Percentiles rank a stretch among this genome's conserved stretches.
Evolutionary conservation across 2,113 vertebrate species (phyloP).

Genomic region (Rhadina sibilatrix): DNA sequence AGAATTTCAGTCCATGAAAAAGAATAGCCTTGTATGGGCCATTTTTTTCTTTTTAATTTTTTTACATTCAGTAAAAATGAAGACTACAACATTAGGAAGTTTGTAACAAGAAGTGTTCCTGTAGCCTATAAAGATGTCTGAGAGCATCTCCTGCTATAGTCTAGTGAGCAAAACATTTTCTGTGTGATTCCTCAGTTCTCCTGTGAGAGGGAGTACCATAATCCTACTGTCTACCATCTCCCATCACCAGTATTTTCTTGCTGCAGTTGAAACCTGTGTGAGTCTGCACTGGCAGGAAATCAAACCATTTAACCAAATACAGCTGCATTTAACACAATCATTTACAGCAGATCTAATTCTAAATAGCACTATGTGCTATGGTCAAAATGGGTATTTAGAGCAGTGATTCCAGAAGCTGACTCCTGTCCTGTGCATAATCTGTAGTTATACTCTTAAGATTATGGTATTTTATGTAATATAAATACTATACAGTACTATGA

Average conservation of each 20-base stretch:
- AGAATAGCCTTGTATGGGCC: background rate
- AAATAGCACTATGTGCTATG: background rate
- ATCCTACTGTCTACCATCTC: background rate
- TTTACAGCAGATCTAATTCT: background rate
- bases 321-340: background rate
- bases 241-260: background rate
- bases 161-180: background rate
- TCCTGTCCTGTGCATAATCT: background rate
- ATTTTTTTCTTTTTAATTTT: background rate
- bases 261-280: background rate
- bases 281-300: background rate
- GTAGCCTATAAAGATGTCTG: background rate
- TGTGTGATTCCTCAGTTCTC: background rate
- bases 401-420: background rate
- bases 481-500: background rate
- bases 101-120: background rate
- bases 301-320: background rate
- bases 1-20: background rate
- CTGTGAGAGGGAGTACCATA: background rate
- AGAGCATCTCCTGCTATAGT: background rate
- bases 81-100: background rate
- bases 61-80: background rate
- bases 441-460: background rate
- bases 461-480: background rate
- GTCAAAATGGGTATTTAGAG: background rate